Base-by-base conservation (phyloP, 2,797 vertebrate genomes). In the Dallia pectoralis region DNA sequence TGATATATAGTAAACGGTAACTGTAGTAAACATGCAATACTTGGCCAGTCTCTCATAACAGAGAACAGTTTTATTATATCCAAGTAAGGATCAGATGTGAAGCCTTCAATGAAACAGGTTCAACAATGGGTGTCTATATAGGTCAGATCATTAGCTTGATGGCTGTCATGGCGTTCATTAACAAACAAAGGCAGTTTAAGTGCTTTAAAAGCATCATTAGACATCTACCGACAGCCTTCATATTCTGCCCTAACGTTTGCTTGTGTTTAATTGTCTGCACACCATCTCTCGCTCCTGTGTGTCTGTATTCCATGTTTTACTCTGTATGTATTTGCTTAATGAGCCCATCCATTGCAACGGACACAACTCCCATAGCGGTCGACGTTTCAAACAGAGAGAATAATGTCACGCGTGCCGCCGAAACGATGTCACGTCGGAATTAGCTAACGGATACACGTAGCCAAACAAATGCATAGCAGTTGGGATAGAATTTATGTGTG, bases 91-190 rank as follows among this genome's bases (percentile, higher is more conserved):
- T 73, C 61, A 84, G 85, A 89, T 72, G 66, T 87, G 76, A 83
- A 79, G 71, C 75, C 76, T 76, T 87, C 87, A 90, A 90, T 84
- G 80, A 89, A 83, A 68, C 22, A 0, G 5, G 16, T 72, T 25
- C 77, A 78, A 87, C 77, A 84, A 82, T 49, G 70, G 70, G 49
- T 74, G 72, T 68, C 78, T 83, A 90, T 87, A 85, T 87, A 86
- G 86, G 88, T 91, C 89, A 89, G 47, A 74, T 56, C 3, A 56
- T 81, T 74, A 66, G 49, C 67, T 70, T 85, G 84, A 84, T 80
- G 79, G 78, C 40, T 79, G 82, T 80, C 71, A 85, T 79, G 67
- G 25, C 67, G 63, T 51, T 79, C 61, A 76, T 86, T 85, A 71
- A 87, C 82, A 80, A 84, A 71, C 30, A 16, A 73, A 73, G 62